Base-by-base conservation (phyloP, 1,140 invertebrate species). In the Drosophila punjabiensis region DNA sequence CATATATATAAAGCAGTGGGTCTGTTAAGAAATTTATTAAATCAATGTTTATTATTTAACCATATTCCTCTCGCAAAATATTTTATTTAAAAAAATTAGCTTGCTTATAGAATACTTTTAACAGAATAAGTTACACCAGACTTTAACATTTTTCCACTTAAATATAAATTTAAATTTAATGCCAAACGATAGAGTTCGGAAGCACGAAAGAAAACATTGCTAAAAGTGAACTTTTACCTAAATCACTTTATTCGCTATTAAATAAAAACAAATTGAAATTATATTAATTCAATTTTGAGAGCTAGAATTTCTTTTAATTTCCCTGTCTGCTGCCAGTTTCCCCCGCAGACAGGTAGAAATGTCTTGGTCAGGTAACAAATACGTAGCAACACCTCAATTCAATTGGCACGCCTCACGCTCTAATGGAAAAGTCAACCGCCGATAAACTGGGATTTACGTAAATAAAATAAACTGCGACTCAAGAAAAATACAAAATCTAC, bases 321-420 rank as follows among this genome's bases (percentile, higher is more conserved):
- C 24, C 20, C 70, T 43, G n/a, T 20, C 6, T n/a, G 2, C 2
- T 50, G 53, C 14, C 45, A 69, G 43, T 58, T 48, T 43, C 35
- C 43, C n/a, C 24, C 41, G 35, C 20, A 14, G 5, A 16, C 20
- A 37, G 48, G 10, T 35, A 14, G 8, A 66, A 48, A 67, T 24
- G 37, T 43, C 30, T 64, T 63, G 30, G 1, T 20, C 35, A 71
- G 33, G 45, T 52, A 76, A 52, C 41, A 18, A 67, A 53, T 53
- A 24, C 6, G 8, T 62, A 56, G 33, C 30, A 33, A 47, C 6
- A 43, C 59, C 33, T 52, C 24, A n/a, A 71, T 47, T 43, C 69
- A 75, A 62, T 60, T 55, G 53, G 55, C 74, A 77, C 74, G 73
- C 43, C 33, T 76, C 73, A 58, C 32, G 61, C 60, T 76, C 43